phyloP scores from a whole-genome alignment of 2,797 vertebrate species.

The Sebastes hopkinsi region DNA sequence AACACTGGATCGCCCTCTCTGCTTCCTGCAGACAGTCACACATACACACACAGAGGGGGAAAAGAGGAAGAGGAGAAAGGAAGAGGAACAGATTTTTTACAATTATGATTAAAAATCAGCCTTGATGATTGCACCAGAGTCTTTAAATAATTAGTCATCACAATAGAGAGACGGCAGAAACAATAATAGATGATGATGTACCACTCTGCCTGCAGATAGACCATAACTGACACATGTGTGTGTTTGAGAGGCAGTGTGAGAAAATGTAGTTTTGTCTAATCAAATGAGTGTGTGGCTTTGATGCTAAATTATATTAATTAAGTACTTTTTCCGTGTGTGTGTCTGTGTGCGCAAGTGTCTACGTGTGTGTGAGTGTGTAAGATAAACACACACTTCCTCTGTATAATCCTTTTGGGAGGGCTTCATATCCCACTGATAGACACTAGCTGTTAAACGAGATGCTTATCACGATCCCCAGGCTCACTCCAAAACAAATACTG shows the following conservation, averaged over 20 bases:
- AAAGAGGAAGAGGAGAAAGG: not conserved
- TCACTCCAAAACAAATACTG: conserved; percentile 66
- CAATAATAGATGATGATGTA: conserved; percentile 54
- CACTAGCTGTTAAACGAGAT: conserved; percentile 75
- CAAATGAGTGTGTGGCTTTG: conserved; percentile 48
- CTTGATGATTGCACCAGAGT: conserved; percentile 41
- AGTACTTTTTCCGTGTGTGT: conserved; percentile 52
- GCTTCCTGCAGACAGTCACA: conserved; percentile 86
- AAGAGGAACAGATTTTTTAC: not conserved
- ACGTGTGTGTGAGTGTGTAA: conserved; percentile 44
- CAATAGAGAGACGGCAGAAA: conserved; percentile 45
- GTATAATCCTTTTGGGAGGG: conserved; percentile 71
- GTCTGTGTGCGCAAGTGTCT: not conserved
- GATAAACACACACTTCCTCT: conserved; percentile 78
- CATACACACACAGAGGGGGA: not conserved
- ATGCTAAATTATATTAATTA: conserved; percentile 60
- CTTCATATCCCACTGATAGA: conserved; percentile 74
- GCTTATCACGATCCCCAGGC: conserved; percentile 67
- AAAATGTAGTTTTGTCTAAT: conserved; percentile 45
- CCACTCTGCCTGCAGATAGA: conserved; percentile 28
- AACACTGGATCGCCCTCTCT: conserved; percentile 94
- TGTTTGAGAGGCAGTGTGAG: conserved; percentile 15
- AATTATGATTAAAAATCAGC: conserved; percentile 55
- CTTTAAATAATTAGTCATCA: conserved; percentile 67
- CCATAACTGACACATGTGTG: not conserved